Conservation (phyloP, 2,888 invertebrate species). For the Amiota minor region DNA sequence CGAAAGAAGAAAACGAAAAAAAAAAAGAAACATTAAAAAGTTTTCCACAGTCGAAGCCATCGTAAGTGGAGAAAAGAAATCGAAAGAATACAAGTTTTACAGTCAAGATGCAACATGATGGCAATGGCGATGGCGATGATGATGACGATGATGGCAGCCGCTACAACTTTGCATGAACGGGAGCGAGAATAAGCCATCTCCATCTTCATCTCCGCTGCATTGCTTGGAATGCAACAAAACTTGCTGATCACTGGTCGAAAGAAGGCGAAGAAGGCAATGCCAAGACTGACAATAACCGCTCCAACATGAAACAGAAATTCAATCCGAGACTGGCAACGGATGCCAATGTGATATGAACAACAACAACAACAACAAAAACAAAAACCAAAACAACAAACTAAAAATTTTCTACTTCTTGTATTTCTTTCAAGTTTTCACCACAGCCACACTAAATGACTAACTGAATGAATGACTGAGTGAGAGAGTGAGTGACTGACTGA, state of each 20-base stretch:
- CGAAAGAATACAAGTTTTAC: conserved; percentile 28
- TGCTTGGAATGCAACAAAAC: too few species aligned
- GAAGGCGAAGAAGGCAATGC: not conserved
- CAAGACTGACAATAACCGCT: too few species aligned
- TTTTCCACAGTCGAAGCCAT: not conserved
- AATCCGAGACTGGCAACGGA: conserved; percentile 19
- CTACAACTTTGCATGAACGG: not conserved
- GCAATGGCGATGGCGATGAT: not conserved
- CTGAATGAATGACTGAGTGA: conserved; percentile 37
- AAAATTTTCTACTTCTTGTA: conserved; percentile 51
- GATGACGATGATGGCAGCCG: not conserved
- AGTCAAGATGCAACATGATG: not conserved
- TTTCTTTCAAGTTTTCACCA: conserved; percentile 57
- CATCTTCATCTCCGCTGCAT: not conserved
- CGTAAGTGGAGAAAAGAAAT: conserved; percentile 12
- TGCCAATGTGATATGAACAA: conserved; percentile 12
- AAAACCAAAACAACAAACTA: conserved; percentile 42
- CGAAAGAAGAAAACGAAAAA: too few species aligned
- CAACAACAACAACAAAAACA: conserved; percentile 22
- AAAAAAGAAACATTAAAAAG: not conserved
- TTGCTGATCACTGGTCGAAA: too few species aligned
- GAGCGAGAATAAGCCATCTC: not conserved
- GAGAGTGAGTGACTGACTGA: not conserved
- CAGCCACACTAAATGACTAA: conserved; percentile 25
- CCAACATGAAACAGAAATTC: conserved; percentile 23